Evolutionary conservation across 2,888 invertebrate genomes (phyloP).

Genomic region (Deilephila porcellus): DNA sequence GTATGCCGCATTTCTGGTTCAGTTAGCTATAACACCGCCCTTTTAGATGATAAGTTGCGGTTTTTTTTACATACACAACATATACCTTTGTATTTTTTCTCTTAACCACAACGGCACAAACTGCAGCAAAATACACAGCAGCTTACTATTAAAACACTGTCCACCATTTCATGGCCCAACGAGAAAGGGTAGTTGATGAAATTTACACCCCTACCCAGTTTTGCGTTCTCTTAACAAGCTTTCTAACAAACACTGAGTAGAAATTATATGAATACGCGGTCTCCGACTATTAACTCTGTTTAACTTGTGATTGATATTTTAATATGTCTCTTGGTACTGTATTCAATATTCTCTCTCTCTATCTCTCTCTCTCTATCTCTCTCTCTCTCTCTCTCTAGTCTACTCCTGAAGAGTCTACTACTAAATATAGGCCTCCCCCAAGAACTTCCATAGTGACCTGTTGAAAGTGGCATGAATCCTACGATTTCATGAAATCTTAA

Average conservation of each 20-base stretch:
- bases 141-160: constrained; percentile 25
- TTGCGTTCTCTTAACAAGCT: constrained; percentile 75
- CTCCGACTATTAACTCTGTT: constrained; percentile 28
- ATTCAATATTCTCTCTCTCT: background rate
- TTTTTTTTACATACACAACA: too few species aligned
- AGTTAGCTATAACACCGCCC: too few species aligned
- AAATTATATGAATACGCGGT: constrained; percentile 67
- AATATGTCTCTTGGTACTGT: background rate
- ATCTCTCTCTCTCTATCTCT: background rate
- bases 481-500: too few species aligned
- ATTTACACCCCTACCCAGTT: constrained; percentile 73
- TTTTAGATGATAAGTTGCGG: too few species aligned
- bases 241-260: constrained; percentile 75
- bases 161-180: constrained; percentile 53
- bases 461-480: too few species aligned
- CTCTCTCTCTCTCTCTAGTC: too few species aligned
- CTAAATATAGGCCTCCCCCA: too few species aligned
- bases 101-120: background rate
- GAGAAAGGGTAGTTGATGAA: constrained; percentile 64
- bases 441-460: too few species aligned
- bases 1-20: too few species aligned
- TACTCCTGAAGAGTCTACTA: too few species aligned
- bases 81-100: too few species aligned
- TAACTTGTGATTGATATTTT: constrained; percentile 25
- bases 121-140: background rate